Evolutionary conservation across 2,113 vertebrate species (phyloP), one percentile per base, ranked within the genome.

Genomic region (Heloderma charlesbogerti): DNA sequence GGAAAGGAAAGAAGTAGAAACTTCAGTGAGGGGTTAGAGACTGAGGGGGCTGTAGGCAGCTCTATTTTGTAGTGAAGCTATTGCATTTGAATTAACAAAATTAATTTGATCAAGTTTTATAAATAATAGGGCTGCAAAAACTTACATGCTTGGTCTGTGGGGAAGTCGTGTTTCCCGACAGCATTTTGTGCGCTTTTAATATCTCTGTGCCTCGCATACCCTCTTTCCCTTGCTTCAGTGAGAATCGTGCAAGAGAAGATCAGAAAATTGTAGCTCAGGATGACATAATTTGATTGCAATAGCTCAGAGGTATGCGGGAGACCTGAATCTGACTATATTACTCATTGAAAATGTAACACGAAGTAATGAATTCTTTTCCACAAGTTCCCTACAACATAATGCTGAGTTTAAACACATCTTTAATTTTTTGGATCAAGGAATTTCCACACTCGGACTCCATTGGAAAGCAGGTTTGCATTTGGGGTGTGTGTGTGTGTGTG

Each of bases 361-460:
- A 85, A 95, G 84, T 90, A 85, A 90, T 84, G 85, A 87, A 87
- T 87, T 87, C 37, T 29, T 3, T 67, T 91, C 91, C 89, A 91
- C 92, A 89, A 57, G 79, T 94, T 88, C 89, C 71, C 91, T 82
- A 0, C 0, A 4, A 83, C 48, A 71, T 84, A 27, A 75, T 78
- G 92, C 57, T 54, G 2, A 86, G 66, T 89, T 15, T 91, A 93
- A 86, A 16, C 93, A 87, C 81, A 8, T 15, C 69, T 78, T 94
- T 80, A 88, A 78, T 86, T 94, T 90, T 9, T 3, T 16, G 90
- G 88, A 92, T 75, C 87, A 82, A 83, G 84, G 63, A 75, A 88
- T 79, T 67, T 77, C 89, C 87, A 18, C 2, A 83, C 88, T 60
- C 86, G 37, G 86, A 13, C 81, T 16, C 29, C 45, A 90, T n/a